Conservation (phyloP, 2,113 vertebrate species). For the Neodon shergylaensis region DNA sequence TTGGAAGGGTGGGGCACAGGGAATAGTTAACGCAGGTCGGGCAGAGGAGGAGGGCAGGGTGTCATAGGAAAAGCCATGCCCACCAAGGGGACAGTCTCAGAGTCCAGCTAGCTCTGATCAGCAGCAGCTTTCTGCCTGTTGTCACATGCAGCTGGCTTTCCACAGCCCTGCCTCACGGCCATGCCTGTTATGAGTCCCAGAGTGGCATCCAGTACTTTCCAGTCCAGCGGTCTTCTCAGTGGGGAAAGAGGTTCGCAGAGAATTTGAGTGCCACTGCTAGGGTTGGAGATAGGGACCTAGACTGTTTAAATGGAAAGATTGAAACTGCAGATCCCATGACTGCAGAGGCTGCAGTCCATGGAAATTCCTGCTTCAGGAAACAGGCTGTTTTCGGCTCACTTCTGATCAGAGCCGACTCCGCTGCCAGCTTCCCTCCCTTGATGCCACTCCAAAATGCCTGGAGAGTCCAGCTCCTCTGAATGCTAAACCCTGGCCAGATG, state of each 20-base stretch:
- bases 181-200: fast-evolving
- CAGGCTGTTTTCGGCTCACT: neutral
- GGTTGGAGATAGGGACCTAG: neutral
- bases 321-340: fast-evolving
- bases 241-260: neutral
- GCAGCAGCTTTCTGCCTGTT: neutral
- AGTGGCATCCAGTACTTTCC: fast-evolving
- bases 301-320: neutral
- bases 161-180: neutral
- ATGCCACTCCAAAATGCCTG: neutral
- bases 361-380: neutral
- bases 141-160: neutral
- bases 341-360: fast-evolving
- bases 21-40: no score
- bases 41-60: neutral
- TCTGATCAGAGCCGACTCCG: fast-evolving
- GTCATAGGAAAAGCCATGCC: neutral
- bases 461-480: neutral
- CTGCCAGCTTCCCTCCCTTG: neutral
- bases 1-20: neutral
- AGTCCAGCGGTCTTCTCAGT: fast-evolving
- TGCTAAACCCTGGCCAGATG: neutral
- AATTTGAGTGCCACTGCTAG: fast-evolving
- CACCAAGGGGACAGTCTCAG: neutral
- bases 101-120: neutral